These are phyloP conservation scores for human (Homo sapiens) DNA, from an alignment of 2,113 vertebrate species.

Conservation along the genomic window GRCh38 chr4:71264001-71264500, in stretches of 20 bases:
- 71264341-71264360: constrained; percentile 19
- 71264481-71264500: constrained; percentile 11
- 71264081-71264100: constrained; percentile 4
- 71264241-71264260: not conserved
- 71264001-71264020: not conserved
- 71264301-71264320: not conserved
- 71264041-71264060: not conserved
- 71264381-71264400: constrained; percentile 31
- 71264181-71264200: constrained; percentile 38
- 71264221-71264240: not conserved
- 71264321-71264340: not conserved
- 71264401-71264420: constrained; percentile 36
- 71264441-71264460: not conserved
- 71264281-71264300: not conserved
- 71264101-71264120: not conserved
- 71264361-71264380: constrained; percentile 30
- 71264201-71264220: not conserved
- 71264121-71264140: not conserved
- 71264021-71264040: not conserved
- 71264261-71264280: not conserved
- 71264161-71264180: not conserved
- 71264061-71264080: not conserved
- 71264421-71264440: constrained; percentile 39
- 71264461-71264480: constrained; percentile 57
- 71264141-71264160: constrained; percentile 36